Percentiles rank a stretch among this genome's conserved stretches.
Evolutionary conservation across 2,797 vertebrate species (phyloP).

Genomic region (Rhinatrema bivittatum): DNA sequence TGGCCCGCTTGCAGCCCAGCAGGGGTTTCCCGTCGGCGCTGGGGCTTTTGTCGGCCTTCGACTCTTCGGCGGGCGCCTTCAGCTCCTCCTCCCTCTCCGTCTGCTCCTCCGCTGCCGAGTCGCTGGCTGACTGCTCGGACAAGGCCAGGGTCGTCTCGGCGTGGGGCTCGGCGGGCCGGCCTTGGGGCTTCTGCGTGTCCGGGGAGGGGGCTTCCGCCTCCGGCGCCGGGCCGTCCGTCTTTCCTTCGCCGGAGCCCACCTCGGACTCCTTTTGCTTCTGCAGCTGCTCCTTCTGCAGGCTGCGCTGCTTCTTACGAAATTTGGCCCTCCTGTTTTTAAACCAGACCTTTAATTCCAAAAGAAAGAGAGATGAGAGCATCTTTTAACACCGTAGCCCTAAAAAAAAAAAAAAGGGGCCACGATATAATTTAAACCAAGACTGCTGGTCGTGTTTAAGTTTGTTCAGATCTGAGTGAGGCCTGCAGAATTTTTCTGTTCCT

Average conservation of each 20-base stretch:
- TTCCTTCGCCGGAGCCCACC: constrained; percentile 61
- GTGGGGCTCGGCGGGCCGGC: constrained; percentile 61
- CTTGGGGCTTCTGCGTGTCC: constrained; percentile 51
- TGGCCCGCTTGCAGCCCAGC: constrained; percentile 71
- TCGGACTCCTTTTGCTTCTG: constrained; percentile 92
- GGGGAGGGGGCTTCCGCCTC: constrained; percentile 58
- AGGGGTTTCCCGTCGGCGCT: constrained; percentile 59
- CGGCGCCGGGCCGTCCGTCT: constrained; percentile 52
- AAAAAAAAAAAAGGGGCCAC: too few species aligned
- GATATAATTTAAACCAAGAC: too few species aligned
- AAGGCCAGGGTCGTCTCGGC: constrained; percentile 85
- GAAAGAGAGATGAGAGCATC: neutral
- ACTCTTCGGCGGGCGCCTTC: constrained; percentile 63
- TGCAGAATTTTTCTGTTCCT: too few species aligned
- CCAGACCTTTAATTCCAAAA: constrained; percentile 74
- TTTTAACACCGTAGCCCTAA: neutral
- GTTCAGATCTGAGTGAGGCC: too few species aligned
- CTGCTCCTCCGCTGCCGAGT: constrained; percentile 84
- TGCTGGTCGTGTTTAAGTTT: too few species aligned
- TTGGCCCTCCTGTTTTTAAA: constrained; percentile 97
- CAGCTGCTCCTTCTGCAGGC: constrained; percentile 95
- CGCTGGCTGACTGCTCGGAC: constrained; percentile 85
- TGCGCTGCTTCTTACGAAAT: constrained; percentile 97
- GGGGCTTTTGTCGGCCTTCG: constrained; percentile 61
- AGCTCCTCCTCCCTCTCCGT: constrained; percentile 80